Evolutionary conservation across 2,797 vertebrate species (phyloP).

Genomic region (Tapirus indicus): DNA sequence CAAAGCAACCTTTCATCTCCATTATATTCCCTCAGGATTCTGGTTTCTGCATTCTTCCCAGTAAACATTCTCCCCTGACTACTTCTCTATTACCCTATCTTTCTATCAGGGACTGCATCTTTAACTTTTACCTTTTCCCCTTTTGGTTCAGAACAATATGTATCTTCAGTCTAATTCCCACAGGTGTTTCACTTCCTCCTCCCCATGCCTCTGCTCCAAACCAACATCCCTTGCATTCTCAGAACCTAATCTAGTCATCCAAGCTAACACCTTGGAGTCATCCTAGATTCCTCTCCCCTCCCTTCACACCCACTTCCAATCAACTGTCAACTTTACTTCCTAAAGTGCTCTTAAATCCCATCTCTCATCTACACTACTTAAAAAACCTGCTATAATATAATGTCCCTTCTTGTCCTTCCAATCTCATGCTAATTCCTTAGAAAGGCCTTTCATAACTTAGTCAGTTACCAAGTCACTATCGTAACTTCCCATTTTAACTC

Average conservation of each 20-base stretch:
- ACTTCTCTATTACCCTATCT: not conserved
- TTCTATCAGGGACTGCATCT: not conserved
- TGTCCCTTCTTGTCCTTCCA: not conserved
- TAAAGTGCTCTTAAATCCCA: not conserved
- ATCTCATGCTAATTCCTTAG: not conserved
- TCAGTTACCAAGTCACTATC: not conserved
- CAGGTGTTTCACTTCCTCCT: not conserved
- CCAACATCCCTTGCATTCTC: not conserved
- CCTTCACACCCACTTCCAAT: not conserved
- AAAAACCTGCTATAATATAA: not conserved
- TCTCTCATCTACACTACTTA: not conserved
- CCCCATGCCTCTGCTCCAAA: not conserved
- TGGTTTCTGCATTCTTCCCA: not conserved
- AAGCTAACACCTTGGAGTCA: not conserved
- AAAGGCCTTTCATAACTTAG: not conserved
- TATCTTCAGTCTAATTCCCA: not conserved
- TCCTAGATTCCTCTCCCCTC: not conserved
- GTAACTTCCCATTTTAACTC: not conserved
- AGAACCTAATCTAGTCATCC: not conserved
- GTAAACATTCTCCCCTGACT: not conserved
- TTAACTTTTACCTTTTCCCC: not conserved
- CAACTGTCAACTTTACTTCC: not conserved
- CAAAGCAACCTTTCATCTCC: not conserved
- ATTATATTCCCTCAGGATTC: slow-evolving; percentile 22
- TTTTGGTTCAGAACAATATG: not conserved